Conservation (phyloP, 1,140 invertebrate genomes). For the Helicoverpa zea region DNA sequence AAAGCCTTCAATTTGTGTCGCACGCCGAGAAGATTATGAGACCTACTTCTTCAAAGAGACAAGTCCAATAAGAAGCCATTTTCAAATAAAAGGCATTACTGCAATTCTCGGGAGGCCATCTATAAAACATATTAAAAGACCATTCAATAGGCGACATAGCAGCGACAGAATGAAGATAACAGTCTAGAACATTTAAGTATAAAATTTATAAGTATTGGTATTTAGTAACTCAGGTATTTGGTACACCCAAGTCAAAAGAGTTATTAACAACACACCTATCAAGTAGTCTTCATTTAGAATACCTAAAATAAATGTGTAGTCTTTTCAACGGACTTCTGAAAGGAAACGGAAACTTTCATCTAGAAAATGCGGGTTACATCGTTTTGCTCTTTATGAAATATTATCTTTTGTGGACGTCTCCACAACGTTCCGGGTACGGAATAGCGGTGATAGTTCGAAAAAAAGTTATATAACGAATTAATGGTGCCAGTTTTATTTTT, state of each 20-base stretch:
- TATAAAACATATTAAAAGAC: conserved; percentile 1
- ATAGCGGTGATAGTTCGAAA: neutral
- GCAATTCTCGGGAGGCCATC: neutral
- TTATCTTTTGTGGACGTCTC: neutral
- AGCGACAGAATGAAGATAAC: neutral
- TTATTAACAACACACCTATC: too few relatives aligned
- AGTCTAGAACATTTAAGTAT: neutral
- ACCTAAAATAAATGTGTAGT: neutral
- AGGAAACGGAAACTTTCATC: neutral
- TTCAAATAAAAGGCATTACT: conserved; percentile 25
- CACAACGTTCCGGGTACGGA: neutral
- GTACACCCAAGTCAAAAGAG: neutral
- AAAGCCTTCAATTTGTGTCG: neutral
- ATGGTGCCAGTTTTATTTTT: too few relatives aligned
- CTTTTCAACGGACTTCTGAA: neutral
- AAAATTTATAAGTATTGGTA: neutral
- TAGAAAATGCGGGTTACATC: conserved; percentile 3
- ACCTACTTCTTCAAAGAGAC: conserved; percentile 2
- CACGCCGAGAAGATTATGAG: neutral
- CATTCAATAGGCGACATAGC: conserved; percentile 13
- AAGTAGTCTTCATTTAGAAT: too few relatives aligned
- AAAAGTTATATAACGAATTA: too few relatives aligned
- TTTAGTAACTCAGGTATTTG: neutral
- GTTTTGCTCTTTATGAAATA: neutral
- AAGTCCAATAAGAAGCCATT: neutral